These are phyloP conservation scores for Benitochromis conjunctus DNA, from an alignment of 2,113 vertebrate species.

Conservation along the genomic window DNA sequence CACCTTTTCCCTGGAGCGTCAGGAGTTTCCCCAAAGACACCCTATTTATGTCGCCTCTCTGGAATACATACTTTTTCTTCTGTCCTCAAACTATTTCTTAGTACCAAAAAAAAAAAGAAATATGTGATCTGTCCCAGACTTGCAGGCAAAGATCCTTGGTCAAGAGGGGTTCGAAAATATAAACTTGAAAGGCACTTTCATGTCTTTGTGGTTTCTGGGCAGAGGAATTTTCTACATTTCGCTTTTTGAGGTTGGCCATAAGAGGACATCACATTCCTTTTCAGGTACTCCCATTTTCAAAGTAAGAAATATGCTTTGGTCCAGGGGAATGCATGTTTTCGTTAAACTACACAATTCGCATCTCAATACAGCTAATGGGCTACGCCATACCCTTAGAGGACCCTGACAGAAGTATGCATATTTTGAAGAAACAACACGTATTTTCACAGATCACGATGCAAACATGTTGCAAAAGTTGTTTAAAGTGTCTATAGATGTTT, in stretches of 20 bases:
- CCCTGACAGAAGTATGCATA: neutral
- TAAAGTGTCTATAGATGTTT: neutral
- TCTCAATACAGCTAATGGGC: neutral
- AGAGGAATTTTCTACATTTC: neutral
- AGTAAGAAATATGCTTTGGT: neutral
- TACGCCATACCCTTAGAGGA: neutral
- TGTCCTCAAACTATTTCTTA: neutral
- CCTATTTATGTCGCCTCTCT: neutral
- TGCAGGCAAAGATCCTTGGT: neutral
- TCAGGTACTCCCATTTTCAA: neutral
- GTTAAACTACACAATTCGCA: neutral
- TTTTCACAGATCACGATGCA: neutral
- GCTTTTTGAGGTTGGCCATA: neutral
- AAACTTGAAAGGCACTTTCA: constrained; percentile 44
- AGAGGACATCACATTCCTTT: neutral
- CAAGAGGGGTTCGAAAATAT: constrained; percentile 16
- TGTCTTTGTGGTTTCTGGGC: constrained; percentile 36
- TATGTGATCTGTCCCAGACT: neutral
- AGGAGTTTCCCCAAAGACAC: neutral
- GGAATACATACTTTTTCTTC: neutral
- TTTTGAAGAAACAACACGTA: neutral
- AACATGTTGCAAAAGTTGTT: neutral
- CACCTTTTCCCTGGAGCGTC: neutral
- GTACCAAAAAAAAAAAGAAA: neutral
- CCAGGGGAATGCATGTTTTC: neutral